phyloP scores from a whole-genome alignment of 1,140 invertebrate genomes.

The Trichonephila clavata region DNA sequence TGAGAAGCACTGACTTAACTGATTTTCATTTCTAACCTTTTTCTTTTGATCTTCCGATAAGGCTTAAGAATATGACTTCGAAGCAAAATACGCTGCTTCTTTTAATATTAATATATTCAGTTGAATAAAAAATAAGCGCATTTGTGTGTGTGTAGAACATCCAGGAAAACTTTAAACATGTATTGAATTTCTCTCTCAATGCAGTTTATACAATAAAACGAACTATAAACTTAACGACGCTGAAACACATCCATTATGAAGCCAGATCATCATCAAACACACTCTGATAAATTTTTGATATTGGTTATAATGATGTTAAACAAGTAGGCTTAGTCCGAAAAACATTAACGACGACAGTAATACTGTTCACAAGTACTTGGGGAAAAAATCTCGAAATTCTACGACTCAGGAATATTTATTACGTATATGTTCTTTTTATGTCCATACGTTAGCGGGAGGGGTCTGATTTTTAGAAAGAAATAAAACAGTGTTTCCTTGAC shows the following conservation, averaged over 20 bases:
- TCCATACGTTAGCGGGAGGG: background rate
- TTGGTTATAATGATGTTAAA: background rate
- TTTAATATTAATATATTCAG: no score
- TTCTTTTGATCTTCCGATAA: no score
- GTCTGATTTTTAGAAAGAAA: slow-evolving; percentile 41
- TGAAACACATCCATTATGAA: background rate
- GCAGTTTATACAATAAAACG: background rate
- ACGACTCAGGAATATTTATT: slow-evolving; percentile 35
- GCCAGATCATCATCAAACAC: background rate
- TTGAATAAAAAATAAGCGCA: no score
- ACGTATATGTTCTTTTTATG: slow-evolving; percentile 15
- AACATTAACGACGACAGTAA: background rate
- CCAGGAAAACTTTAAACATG: no score
- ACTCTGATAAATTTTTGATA: background rate
- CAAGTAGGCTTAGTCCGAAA: background rate
- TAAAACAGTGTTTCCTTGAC: slow-evolving; percentile 44
- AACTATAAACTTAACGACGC: background rate
- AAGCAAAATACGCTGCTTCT: no score
- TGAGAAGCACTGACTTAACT: no score
- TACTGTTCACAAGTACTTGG: background rate
- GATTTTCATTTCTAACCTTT: no score
- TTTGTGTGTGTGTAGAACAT: no score
- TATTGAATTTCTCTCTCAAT: background rate
- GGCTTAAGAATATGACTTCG: no score
- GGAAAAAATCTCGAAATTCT: background rate